Evolutionary conservation across 92 coral and sea anemone species (phyloP).

Genomic region (Zoanthus sansibaricus): DNA sequence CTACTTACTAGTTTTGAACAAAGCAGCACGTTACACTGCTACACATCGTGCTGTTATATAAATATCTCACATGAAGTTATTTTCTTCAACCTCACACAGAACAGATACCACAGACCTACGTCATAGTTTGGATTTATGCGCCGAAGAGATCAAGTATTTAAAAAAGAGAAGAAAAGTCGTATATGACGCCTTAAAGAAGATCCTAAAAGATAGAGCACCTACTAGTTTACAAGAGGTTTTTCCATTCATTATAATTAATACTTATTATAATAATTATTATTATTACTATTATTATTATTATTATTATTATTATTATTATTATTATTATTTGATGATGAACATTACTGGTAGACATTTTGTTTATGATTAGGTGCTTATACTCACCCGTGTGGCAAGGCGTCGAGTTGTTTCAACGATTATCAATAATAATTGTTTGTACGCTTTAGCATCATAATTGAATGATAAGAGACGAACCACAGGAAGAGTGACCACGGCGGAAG

Average conservation of each 20-base stretch:
- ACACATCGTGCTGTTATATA: neutral
- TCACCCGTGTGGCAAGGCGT: too few relatives aligned
- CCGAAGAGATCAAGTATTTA: conserved; percentile 72
- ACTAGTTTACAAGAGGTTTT: conserved; percentile 70
- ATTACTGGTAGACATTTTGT: too few relatives aligned
- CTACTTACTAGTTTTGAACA: neutral
- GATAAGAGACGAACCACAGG: too few relatives aligned
- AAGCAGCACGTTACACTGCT: neutral
- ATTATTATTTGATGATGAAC: too few relatives aligned
- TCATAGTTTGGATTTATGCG: conserved; percentile 69
- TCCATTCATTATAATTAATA: neutral
- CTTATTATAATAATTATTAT: neutral
- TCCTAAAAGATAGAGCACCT: conserved; percentile 75
- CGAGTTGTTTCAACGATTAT: too few relatives aligned
- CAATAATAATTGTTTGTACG: too few relatives aligned
- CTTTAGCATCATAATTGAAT: too few relatives aligned
- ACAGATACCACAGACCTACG: conserved; percentile 66
- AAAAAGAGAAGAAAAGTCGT: conserved; percentile 65
- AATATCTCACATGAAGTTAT: neutral
- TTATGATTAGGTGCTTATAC: too few relatives aligned
- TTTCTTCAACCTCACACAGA: conserved; percentile 23
- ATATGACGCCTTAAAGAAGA: conserved; percentile 63
- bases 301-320: too few relatives aligned
- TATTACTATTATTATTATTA: too few relatives aligned
- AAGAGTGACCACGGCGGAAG: too few relatives aligned